phyloP scores from a whole-genome alignment of 2,797 vertebrate species.

The Gallinago stenura region DNA sequence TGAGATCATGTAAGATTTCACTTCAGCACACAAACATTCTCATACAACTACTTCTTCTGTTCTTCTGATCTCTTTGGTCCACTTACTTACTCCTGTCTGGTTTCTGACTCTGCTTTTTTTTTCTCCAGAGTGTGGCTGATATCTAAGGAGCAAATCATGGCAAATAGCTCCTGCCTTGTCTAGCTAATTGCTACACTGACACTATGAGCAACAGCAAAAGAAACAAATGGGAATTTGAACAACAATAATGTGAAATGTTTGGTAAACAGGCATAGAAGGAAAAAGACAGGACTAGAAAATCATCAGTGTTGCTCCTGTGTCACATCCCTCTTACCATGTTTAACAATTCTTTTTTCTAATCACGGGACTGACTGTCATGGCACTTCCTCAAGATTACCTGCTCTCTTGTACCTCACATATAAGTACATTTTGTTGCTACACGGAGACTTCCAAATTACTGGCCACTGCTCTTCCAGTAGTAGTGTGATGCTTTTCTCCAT shows the following conservation, averaged over 20 bases:
- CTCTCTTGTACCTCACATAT: background rate
- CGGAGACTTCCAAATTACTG: background rate
- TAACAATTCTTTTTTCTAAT: background rate
- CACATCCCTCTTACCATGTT: background rate
- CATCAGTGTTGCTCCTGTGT: background rate
- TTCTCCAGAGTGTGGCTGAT: background rate
- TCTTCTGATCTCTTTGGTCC: background rate
- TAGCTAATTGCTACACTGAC: background rate
- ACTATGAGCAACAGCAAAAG: background rate
- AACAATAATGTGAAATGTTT: background rate
- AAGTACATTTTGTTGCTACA: background rate
- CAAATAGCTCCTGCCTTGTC: background rate
- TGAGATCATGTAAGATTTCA: background rate
- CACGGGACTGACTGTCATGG: background rate
- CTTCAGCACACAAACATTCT: background rate
- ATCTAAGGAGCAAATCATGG: background rate
- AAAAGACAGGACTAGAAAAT: background rate
- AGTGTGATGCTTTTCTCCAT: background rate
- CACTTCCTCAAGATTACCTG: background rate
- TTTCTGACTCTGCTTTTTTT: background rate
- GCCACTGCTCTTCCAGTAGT: background rate
- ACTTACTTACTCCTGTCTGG: background rate
- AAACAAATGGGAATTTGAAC: background rate
- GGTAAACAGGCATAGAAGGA: background rate
- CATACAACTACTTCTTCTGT: background rate